Percentiles rank a stretch among this genome's conserved stretches.
Evolutionary conservation across 2,888 invertebrate species (phyloP).

Genomic region (Atrina japonica): DNA sequence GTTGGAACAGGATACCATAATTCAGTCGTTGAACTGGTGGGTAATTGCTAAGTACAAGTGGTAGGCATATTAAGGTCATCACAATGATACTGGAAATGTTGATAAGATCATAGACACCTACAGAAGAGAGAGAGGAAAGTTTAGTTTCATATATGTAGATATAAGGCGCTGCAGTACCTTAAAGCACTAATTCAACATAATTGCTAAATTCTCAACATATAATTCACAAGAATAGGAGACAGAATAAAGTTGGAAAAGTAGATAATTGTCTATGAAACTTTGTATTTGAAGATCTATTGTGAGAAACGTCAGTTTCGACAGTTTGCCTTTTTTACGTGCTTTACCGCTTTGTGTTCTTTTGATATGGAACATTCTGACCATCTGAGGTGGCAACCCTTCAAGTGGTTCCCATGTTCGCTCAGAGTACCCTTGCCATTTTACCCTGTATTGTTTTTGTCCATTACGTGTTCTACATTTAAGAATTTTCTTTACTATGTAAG

Average conservation of each 20-base stretch:
- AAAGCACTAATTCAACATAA: constrained; percentile 16
- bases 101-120: background rate
- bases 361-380: constrained; percentile 3
- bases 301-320: background rate
- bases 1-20: constrained; percentile 42
- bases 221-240: background rate
- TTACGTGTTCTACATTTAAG: no score
- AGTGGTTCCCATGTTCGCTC: no score
- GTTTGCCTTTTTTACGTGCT: background rate
- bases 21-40: constrained; percentile 44
- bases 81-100: background rate
- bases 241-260: background rate
- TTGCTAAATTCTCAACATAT: background rate
- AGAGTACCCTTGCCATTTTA: constrained; percentile 11
- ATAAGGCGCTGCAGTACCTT: constrained; percentile 1
- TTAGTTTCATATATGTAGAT: background rate
- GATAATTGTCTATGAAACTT: background rate
- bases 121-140: background rate
- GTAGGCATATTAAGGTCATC: background rate
- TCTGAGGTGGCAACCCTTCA: background rate
- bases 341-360: background rate
- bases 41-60: no score
- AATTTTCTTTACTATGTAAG: no score
- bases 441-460: background rate
- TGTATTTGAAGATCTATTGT: no score